Conservation (phyloP, 2,113 vertebrate species). For the Zapornia atra region DNA sequence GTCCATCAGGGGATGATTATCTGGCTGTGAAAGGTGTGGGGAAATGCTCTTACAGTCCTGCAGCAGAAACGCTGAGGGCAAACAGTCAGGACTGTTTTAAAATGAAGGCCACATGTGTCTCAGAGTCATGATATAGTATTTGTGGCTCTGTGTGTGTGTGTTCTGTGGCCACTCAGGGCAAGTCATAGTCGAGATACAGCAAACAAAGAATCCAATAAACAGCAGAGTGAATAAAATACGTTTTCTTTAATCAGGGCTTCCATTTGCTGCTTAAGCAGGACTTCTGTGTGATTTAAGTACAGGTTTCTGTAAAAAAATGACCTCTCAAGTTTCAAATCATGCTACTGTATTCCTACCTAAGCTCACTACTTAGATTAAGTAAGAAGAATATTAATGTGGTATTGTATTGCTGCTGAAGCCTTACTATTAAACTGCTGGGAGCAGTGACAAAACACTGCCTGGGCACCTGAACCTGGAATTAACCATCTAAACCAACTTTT, state of each 20-base stretch:
- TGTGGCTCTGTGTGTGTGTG: not conserved
- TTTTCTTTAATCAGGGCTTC: not conserved
- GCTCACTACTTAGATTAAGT: not conserved
- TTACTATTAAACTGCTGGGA: not conserved
- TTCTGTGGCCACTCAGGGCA: not conserved
- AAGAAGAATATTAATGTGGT: not conserved
- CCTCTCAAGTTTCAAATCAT: not conserved
- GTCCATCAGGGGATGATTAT: not conserved
- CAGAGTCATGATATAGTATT: not conserved
- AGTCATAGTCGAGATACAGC: not conserved
- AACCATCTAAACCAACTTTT: not conserved
- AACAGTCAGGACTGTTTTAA: not conserved
- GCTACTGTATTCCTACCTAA: not conserved
- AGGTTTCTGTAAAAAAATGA: not conserved
- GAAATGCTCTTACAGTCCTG: not conserved
- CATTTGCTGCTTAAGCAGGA: not conserved
- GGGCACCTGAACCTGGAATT: not conserved
- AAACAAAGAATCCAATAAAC: not conserved
- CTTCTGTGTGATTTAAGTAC: not conserved
- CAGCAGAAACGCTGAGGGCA: not conserved
- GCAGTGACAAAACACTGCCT: not conserved
- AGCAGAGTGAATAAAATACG: not conserved
- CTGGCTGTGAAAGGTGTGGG: not conserved
- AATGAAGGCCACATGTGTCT: not conserved
- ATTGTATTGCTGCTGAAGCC: not conserved